A percentile compares a stretch with the other conserved stretches of the same genome.
These are phyloP conservation scores for Netelia melanura DNA, from an alignment of 2,888 invertebrate species.

Conservation along the genomic window DNA sequence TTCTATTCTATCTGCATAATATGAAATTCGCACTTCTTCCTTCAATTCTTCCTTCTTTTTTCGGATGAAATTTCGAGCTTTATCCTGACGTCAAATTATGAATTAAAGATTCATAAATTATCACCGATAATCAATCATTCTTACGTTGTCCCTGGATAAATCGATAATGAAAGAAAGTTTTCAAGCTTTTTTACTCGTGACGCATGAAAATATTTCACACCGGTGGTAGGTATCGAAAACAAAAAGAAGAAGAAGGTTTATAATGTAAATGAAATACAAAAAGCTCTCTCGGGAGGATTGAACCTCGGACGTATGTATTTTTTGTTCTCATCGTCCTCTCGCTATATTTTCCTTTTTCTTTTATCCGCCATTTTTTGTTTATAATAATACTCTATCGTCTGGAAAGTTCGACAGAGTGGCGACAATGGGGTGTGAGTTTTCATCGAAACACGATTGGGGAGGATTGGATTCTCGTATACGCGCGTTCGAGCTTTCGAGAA, in stretches of 20 bases:
- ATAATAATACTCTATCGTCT: constrained; percentile 33
- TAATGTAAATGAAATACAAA: too few species aligned
- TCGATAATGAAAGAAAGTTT: too few species aligned
- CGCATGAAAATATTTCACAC: constrained; percentile 1
- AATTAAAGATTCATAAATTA: too few species aligned
- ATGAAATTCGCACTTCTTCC: constrained; percentile 1
- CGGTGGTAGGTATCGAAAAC: too few species aligned
- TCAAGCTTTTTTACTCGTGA: not conserved
- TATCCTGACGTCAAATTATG: too few species aligned
- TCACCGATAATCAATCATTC: too few species aligned
- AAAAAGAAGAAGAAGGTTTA: not conserved
- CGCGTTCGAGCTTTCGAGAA: constrained; percentile 27
- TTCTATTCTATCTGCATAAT: constrained; percentile 59
- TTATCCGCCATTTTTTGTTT: not conserved
- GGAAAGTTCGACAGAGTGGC: constrained; percentile 44
- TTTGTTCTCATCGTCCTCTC: too few species aligned
- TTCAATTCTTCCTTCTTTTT: constrained; percentile 17
- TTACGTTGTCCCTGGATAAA: too few species aligned
- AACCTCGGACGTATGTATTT: too few species aligned
- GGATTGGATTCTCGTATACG: constrained; percentile 17
- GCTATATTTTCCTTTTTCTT: not conserved
- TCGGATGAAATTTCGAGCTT: not conserved
- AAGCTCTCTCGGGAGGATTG: too few species aligned
- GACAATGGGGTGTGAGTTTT: constrained; percentile 14
- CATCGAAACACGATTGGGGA: constrained; percentile 21